These are phyloP conservation scores for Pristis pectinata DNA, from an alignment of 2,797 vertebrate genomes.

Conservation along the genomic window DNA sequence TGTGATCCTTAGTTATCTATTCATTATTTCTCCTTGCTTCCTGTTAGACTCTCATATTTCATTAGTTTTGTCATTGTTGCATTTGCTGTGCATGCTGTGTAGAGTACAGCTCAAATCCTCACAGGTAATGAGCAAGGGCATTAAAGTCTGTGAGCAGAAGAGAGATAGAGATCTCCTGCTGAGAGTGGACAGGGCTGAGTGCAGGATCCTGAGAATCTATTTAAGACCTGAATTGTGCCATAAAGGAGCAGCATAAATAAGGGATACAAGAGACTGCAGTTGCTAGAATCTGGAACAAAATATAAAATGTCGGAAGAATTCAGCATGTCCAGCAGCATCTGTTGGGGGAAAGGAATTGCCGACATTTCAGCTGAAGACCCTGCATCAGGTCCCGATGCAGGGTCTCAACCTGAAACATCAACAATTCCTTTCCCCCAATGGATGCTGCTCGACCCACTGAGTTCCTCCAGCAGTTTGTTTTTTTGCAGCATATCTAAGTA, in stretches of 20 bases:
- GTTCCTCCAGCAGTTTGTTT: too few relatives aligned
- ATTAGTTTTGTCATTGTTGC: not conserved
- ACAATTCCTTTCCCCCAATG: too few relatives aligned
- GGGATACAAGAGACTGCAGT: not conserved
- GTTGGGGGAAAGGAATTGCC: too few relatives aligned
- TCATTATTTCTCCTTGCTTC: not conserved
- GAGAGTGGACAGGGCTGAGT: not conserved
- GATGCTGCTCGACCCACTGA: too few relatives aligned
- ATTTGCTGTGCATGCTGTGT: not conserved
- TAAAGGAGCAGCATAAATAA: not conserved
- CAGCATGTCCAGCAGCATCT: too few relatives aligned
- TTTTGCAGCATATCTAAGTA: too few relatives aligned
- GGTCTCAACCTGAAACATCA: too few relatives aligned
- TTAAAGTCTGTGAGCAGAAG: not conserved
- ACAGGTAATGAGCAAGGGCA: not conserved
- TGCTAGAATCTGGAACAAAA: too few relatives aligned
- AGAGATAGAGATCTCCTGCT: not conserved
- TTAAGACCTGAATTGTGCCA: too few relatives aligned
- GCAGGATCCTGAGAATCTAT: not conserved
- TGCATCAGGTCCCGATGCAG: too few relatives aligned
- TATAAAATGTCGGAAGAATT: too few relatives aligned
- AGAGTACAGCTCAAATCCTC: not conserved
- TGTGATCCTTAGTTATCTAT: not conserved
- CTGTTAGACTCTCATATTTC: not conserved
- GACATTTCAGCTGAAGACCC: too few relatives aligned